A percentile compares a stretch with the other conserved stretches of the same genome.
Evolutionary conservation across 2,113 vertebrate genomes (phyloP).

Genomic region (Phainopepla nitens): DNA sequence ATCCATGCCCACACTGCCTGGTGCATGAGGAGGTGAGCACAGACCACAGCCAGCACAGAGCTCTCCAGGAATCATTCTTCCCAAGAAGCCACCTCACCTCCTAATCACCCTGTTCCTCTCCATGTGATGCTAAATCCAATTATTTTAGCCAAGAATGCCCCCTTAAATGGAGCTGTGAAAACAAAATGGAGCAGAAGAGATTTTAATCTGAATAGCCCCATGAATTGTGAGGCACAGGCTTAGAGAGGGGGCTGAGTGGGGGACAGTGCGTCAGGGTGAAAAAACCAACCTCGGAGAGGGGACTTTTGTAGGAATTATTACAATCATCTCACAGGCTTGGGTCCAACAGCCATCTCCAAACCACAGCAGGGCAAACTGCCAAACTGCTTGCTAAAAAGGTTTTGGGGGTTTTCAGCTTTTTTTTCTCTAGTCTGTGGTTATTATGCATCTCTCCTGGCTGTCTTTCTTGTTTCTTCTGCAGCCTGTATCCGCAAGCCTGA

Average conservation of each 20-base stretch:
- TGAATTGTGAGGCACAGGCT: background rate
- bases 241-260: background rate
- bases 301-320: background rate
- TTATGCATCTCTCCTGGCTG: background rate
- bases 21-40: background rate
- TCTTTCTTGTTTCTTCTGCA: background rate
- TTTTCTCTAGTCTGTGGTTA: background rate
- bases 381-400: background rate
- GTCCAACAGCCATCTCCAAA: background rate
- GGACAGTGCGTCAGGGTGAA: fast-evolving
- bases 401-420: background rate
- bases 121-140: background rate
- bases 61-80: background rate
- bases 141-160: background rate
- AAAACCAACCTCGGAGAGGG: fast-evolving
- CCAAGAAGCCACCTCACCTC: background rate
- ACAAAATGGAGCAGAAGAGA: background rate
- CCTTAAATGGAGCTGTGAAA: background rate
- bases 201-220: background rate
- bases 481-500: background rate
- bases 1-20: background rate
- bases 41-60: background rate
- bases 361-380: background rate
- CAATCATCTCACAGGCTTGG: background rate
- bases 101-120: background rate